Evolutionary conservation across 2,113 vertebrate species (phyloP).

Genomic region (Megatriorchis doriae): DNA sequence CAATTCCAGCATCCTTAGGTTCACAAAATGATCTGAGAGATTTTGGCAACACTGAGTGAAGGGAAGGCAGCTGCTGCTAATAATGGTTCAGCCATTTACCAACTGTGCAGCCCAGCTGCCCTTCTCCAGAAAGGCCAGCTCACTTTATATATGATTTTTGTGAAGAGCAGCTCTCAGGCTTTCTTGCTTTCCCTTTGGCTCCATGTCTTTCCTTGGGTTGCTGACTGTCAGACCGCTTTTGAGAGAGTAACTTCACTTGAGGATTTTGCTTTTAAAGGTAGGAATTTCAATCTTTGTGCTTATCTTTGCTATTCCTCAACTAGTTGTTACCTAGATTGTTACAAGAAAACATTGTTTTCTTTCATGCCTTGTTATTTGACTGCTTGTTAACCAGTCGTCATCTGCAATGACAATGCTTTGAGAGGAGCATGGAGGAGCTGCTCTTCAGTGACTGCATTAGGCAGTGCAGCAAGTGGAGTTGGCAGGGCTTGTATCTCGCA

Average conservation of each 20-base stretch:
- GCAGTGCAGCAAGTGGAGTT: neutral
- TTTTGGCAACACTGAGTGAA: neutral
- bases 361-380: neutral
- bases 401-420: neutral
- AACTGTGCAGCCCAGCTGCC: slow-evolving; percentile 8
- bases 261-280: slow-evolving; percentile 17
- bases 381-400: neutral
- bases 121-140: neutral
- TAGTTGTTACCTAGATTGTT: neutral
- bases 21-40: neutral
- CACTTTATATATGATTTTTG: neutral
- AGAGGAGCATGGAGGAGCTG: neutral
- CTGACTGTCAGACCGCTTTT: neutral
- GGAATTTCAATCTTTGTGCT: neutral
- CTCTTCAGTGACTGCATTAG: neutral
- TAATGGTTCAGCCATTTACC: neutral
- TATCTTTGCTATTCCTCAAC: neutral
- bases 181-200: neutral
- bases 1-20: neutral
- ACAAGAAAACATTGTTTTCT: neutral
- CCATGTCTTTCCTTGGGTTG: neutral
- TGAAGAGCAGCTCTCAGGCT: neutral
- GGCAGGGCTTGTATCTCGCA: neutral
- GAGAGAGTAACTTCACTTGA: neutral
- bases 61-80: neutral